A percentile compares a stretch with the other conserved stretches of the same genome.
Evolutionary conservation across 2,797 vertebrate species (phyloP).

Genomic region (Poeciliopsis presidionis): DNA sequence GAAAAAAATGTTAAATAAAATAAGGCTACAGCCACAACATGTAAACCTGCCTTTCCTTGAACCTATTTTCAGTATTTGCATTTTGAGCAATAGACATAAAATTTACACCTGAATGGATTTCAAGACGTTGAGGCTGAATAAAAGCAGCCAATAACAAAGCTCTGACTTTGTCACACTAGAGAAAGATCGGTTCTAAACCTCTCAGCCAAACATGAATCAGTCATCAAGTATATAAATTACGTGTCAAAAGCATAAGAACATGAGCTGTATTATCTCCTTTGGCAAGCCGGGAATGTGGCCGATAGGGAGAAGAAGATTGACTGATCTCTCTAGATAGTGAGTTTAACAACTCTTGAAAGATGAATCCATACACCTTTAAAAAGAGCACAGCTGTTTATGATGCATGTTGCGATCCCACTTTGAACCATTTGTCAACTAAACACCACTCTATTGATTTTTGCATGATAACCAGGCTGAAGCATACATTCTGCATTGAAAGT

Average conservation of each 20-base stretch:
- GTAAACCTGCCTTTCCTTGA: neutral
- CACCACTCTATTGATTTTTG: neutral
- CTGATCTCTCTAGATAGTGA: neutral
- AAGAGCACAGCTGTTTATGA: neutral
- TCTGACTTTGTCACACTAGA: neutral
- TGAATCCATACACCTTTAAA: neutral
- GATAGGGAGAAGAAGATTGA: neutral
- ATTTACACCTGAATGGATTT: neutral
- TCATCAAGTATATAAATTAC: neutral
- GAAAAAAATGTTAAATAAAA: neutral
- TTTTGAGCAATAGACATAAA: neutral
- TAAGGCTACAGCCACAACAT: neutral
- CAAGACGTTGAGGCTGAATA: neutral
- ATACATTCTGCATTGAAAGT: neutral
- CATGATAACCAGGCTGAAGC: neutral
- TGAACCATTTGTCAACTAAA: neutral
- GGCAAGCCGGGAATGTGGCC: neutral
- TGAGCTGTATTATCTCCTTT: neutral
- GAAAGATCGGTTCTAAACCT: neutral
- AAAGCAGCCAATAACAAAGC: neutral
- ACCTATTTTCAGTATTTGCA: neutral
- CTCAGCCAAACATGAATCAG: neutral
- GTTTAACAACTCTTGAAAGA: neutral
- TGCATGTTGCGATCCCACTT: neutral
- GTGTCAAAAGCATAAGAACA: constrained; percentile 9